phyloP scores from a whole-genome alignment of 2,797 vertebrate species.

The Liasis olivaceus region DNA sequence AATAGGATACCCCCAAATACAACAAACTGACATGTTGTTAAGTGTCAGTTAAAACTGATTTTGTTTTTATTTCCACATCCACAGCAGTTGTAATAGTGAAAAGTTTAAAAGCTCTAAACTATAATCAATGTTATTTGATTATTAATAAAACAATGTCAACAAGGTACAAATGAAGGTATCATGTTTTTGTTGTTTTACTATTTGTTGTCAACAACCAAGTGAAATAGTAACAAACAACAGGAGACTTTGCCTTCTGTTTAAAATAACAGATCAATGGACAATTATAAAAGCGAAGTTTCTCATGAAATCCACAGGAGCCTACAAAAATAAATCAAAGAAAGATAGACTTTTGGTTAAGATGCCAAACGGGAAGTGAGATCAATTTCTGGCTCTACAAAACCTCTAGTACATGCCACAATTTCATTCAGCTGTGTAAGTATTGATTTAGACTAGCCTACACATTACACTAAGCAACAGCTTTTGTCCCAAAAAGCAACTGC shows the following conservation, averaged over 20 bases:
- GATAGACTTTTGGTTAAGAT: not conserved
- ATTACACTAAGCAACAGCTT: not conserved
- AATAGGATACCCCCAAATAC: not conserved
- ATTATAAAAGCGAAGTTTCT: constrained; percentile 54
- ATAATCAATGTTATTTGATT: constrained; percentile 20
- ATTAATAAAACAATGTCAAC: constrained; percentile 45
- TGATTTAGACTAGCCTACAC: not conserved
- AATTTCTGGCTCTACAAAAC: not conserved
- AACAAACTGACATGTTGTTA: not conserved
- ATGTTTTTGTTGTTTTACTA: not conserved
- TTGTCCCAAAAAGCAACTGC: not conserved
- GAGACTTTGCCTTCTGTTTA: constrained; percentile 26
- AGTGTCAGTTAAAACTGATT: not conserved
- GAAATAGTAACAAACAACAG: constrained; percentile 41
- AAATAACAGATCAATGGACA: constrained; percentile 63
- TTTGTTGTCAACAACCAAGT: not conserved
- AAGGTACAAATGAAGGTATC: constrained; percentile 33
- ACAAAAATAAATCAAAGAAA: constrained; percentile 19
- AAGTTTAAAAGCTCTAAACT: constrained; percentile 14
- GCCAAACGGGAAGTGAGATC: fast-evolving
- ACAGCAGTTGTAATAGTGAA: constrained; percentile 2
- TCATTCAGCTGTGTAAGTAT: not conserved
- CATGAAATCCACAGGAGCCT: constrained; percentile 41
- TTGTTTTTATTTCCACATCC: not conserved
- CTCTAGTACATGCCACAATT: fast-evolving